phyloP scores from a whole-genome alignment of 2,888 invertebrate genomes.

The Brachypterus glaber region DNA sequence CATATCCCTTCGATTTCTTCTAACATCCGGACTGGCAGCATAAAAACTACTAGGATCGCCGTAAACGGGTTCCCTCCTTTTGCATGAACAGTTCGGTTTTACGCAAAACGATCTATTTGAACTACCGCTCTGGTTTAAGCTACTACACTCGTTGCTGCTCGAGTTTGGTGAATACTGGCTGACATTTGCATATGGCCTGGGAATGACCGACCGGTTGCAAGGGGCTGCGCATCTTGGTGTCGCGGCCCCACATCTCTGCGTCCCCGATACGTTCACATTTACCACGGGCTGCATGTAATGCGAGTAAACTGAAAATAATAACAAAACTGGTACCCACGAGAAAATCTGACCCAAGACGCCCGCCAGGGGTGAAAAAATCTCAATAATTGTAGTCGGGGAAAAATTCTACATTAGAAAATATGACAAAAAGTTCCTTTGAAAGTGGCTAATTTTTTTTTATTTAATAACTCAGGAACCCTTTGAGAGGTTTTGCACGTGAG shows the following conservation, averaged over 20 bases:
- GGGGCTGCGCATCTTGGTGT: too few relatives aligned
- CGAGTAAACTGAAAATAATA: conserved; percentile 33
- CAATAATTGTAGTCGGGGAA: neutral
- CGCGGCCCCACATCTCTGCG: neutral
- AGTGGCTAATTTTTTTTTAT: too few relatives aligned
- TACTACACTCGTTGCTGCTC: too few relatives aligned
- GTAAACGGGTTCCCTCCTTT: conserved; percentile 30
- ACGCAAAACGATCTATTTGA: neutral
- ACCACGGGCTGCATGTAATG: conserved; percentile 36
- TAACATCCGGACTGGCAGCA: conserved; percentile 32
- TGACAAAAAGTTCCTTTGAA: too few relatives aligned
- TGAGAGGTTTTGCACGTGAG: too few relatives aligned
- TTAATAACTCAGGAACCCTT: too few relatives aligned
- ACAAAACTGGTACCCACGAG: conserved; percentile 2
- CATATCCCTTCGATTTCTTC: conserved; percentile 34
- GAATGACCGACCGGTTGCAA: too few relatives aligned
- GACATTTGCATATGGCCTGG: too few relatives aligned
- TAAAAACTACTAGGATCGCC: conserved; percentile 35
- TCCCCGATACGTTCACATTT: conserved; percentile 30
- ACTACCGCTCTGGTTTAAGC: conserved; percentile 1
- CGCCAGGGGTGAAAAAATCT: conserved; percentile 1
- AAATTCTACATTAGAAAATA: too few relatives aligned
- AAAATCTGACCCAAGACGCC: neutral
- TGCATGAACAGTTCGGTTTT: conserved; percentile 13
- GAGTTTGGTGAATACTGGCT: too few relatives aligned